phyloP scores from a whole-genome alignment of 2,797 vertebrate species.

The Siniperca obscura region DNA sequence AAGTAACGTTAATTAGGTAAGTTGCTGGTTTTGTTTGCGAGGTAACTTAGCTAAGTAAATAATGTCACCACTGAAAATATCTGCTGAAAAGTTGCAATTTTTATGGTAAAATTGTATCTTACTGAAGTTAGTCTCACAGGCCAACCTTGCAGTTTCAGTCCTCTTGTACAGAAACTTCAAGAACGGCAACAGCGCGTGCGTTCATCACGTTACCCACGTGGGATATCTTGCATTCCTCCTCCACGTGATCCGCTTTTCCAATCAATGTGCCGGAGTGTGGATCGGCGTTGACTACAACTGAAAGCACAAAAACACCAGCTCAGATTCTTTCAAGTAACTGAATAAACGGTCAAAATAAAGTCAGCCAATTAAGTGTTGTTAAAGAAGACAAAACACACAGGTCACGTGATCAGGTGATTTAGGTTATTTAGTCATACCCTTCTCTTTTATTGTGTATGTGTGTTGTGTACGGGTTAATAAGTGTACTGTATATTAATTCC shows the following conservation, averaged over 20 bases:
- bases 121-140: background rate
- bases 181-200: background rate
- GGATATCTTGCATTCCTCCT: too few relatives aligned
- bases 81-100: background rate
- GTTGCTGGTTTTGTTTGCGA: background rate
- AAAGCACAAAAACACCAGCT: background rate
- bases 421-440: background rate
- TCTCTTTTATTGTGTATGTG: too few relatives aligned
- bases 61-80: background rate
- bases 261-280: too few relatives aligned
- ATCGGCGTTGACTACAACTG: too few relatives aligned
- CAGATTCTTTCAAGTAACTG: too few relatives aligned
- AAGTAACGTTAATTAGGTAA: too few relatives aligned
- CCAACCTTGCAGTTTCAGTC: fast-evolving
- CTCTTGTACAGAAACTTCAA: background rate
- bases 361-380: background rate
- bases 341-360: background rate
- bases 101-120: background rate
- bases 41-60: background rate
- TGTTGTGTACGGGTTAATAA: background rate
- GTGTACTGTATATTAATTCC: background rate
- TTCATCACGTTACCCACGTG: background rate
- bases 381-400: background rate
- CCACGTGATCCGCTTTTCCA: background rate
- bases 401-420: background rate